These are phyloP conservation scores for Cordilura impudica DNA, from an alignment of 2,888 invertebrate species.

Conservation along the genomic window DNA sequence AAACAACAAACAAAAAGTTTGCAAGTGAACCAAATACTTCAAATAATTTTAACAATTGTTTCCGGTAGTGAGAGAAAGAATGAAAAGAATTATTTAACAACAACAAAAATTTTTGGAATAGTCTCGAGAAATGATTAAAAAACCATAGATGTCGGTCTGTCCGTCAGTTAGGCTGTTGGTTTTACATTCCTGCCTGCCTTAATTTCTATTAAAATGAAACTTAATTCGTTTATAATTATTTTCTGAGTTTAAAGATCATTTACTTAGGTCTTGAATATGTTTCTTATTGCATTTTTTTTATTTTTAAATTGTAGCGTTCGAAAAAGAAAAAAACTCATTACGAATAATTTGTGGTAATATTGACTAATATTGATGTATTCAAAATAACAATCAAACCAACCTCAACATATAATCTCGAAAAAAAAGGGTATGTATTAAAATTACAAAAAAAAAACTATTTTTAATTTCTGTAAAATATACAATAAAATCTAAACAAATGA, in stretches of 20 bases:
- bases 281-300: constrained; percentile 14
- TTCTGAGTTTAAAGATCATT: constrained; percentile 45
- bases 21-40: constrained; percentile 72
- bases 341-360: constrained; percentile 31
- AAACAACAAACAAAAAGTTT: not conserved
- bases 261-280: constrained; percentile 36
- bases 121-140: constrained; percentile 28
- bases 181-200: constrained; percentile 31
- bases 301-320: not conserved
- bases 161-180: not conserved
- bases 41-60: constrained; percentile 71
- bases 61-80: constrained; percentile 66
- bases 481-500: constrained; percentile 18
- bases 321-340: constrained; percentile 42
- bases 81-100: constrained; percentile 63
- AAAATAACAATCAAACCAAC: not conserved
- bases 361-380: not conserved
- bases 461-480: not conserved
- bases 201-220: constrained; percentile 50
- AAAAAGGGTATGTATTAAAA: no score
- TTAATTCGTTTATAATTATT: constrained; percentile 50
- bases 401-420: not conserved
- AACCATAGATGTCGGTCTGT: not conserved
- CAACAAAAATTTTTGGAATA: constrained; percentile 5
- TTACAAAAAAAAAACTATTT: not conserved